These are phyloP conservation scores for Anaspis maculata DNA, from an alignment of 2,888 invertebrate genomes.

Conservation along the genomic window DNA sequence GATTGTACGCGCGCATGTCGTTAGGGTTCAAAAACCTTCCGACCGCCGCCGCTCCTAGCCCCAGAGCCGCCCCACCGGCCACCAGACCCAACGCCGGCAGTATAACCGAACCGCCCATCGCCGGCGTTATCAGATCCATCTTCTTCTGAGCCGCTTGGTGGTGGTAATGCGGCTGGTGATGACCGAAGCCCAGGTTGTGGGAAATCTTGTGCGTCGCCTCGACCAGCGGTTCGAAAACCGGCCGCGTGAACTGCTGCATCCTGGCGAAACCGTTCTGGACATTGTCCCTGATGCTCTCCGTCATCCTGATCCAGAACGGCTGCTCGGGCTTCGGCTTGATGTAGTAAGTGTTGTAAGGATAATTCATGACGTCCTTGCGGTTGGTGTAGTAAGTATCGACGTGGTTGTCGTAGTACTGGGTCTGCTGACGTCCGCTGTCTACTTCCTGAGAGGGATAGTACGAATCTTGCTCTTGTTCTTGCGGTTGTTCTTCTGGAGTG, in stretches of 20 bases:
- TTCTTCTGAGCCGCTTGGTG: constrained; percentile 48
- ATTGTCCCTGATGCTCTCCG: constrained; percentile 64
- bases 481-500: constrained; percentile 35
- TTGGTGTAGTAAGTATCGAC: constrained; percentile 44
- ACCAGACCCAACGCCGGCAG: constrained; percentile 72
- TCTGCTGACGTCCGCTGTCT: constrained; percentile 29
- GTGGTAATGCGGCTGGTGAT: neutral
- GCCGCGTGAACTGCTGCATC: constrained; percentile 58
- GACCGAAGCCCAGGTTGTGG: constrained; percentile 58
- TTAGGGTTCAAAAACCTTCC: constrained; percentile 53
- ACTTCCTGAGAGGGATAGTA: constrained; percentile 24
- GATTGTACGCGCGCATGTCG: constrained; percentile 30
- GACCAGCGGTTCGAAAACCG: constrained; percentile 64
- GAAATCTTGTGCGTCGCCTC: constrained; percentile 75
- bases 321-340: constrained; percentile 53
- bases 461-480: constrained; percentile 21
- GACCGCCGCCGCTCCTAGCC: constrained; percentile 72
- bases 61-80: constrained; percentile 72
- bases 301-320: constrained; percentile 65
- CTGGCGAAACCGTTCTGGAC: constrained; percentile 62
- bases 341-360: constrained; percentile 51
- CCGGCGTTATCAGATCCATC: constrained; percentile 51
- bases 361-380: constrained; percentile 47
- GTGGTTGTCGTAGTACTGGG: constrained; percentile 40
- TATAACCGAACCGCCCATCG: constrained; percentile 50